Base-by-base conservation (phyloP, 2,797 vertebrate species). In the Eulemur albifrons region DNA sequence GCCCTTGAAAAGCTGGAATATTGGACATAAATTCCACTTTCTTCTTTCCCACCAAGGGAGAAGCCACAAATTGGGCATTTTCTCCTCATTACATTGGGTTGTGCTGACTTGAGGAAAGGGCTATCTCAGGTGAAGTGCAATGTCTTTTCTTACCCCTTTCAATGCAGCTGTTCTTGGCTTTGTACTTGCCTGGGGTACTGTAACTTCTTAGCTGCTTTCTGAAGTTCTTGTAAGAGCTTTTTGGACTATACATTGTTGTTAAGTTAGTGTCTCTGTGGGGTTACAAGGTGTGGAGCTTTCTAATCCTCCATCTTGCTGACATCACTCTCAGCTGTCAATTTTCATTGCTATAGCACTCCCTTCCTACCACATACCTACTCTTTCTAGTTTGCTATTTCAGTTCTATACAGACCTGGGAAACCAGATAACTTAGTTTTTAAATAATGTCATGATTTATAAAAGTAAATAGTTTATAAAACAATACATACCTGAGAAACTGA, bases 391-490 rank as follows among this genome's bases (percentile, higher is more conserved):
- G 59, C 70, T 81, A 38, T 80, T 91, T 80, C n/a, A 57, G 45
- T 75, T 92, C 40, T 59, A 69, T 63, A 70, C 61, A 94, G 38
- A 72, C 20, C 67, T 52, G 43, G 27, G 35, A 79, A 89, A 82
- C 35, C n/a, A 86, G 4, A 7, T 81, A 95, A 95, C 50, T 77
- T 81, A 35, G 69, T 21, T 86, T 94, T 88, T 84, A n/a, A 67
- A 21, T 54, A 69, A 59, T 3, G 30, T 77, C 48, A 67, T 69
- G 50, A 76, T 76, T 80, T 91, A 65, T 80, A 40, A 40, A 54
- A 81, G 11, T 88, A 87, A 93, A 57, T 65, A 30, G 7, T 69
- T 63, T 83, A 45, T 50, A 48, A 32, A 79, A 70, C n/a, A 82
- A 93, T 95, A 82, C 21, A 82, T 38, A 50, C 15, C 18, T 50